phyloP scores from a whole-genome alignment of 2,113 vertebrate genomes.

The mouse (Mus musculus) region DNA sequence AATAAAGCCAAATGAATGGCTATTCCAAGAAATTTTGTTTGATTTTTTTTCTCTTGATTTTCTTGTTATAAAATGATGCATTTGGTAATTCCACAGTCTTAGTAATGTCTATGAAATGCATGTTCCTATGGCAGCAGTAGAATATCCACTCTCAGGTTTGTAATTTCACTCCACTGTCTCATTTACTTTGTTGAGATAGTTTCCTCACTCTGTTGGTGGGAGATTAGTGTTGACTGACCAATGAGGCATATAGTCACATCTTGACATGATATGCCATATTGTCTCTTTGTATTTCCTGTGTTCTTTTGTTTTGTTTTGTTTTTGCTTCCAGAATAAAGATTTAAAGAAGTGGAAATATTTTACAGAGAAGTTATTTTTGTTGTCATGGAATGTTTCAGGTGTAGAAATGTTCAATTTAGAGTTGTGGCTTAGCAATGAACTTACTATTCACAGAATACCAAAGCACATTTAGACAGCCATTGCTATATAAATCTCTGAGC shows the following conservation, averaged over 20 bases:
- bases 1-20: not conserved
- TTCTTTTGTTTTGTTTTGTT: not conserved
- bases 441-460: not conserved
- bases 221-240: not conserved
- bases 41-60: constrained; percentile 46
- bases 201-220: constrained; percentile 24
- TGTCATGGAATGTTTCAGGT: constrained; percentile 9
- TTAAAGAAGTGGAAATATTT: not conserved
- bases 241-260: not conserved
- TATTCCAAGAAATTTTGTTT: constrained; percentile 36
- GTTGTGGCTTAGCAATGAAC: not conserved
- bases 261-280: not conserved
- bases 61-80: constrained; percentile 46
- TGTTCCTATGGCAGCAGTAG: not conserved
- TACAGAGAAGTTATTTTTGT: not conserved
- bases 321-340: not conserved
- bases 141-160: constrained; percentile 33
- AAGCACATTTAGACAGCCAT: not conserved
- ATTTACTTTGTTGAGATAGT: constrained; percentile 51
- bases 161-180: constrained; percentile 17
- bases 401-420: constrained; percentile 2
- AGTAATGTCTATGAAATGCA: not conserved
- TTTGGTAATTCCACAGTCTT: constrained; percentile 31
- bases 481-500: not conserved
- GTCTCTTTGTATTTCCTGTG: constrained; percentile 9